phyloP scores from a whole-genome alignment of 2,888 invertebrate species.

The Chironomus tentans region DNA sequence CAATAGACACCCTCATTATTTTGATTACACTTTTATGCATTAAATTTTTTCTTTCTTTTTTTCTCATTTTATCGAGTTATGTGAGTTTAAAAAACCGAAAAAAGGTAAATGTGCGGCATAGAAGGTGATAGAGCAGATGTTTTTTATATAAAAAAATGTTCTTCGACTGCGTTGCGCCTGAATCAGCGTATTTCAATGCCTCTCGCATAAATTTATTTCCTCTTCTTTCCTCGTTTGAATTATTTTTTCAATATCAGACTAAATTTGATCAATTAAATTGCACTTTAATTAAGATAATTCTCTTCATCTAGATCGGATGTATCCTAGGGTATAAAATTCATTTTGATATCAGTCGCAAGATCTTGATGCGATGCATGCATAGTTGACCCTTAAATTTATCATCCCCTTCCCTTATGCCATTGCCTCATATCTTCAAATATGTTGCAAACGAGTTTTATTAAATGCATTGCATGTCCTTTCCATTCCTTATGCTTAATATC shows the following conservation, averaged over 20 bases:
- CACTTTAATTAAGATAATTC: too few relatives aligned
- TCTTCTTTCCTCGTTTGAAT: background rate
- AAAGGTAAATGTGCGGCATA: background rate
- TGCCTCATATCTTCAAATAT: background rate
- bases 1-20: slow-evolving; percentile 25
- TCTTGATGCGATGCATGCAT: background rate
- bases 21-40: slow-evolving; percentile 24
- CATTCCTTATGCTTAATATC: too few relatives aligned
- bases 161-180: slow-evolving; percentile 10
- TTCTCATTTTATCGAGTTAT: background rate
- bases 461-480: background rate
- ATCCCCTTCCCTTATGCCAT: background rate
- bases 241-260: background rate
- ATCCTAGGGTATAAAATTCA: background rate
- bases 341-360: background rate
- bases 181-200: background rate
- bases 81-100: background rate
- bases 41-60: background rate
- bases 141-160: background rate
- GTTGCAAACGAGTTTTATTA: background rate
- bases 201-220: background rate
- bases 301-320: too few relatives aligned
- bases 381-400: background rate
- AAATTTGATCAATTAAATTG: background rate
- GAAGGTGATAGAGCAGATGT: slow-evolving; percentile 21